Conservation (phyloP, 2,113 vertebrate species). For the Pimephales promelas region DNA sequence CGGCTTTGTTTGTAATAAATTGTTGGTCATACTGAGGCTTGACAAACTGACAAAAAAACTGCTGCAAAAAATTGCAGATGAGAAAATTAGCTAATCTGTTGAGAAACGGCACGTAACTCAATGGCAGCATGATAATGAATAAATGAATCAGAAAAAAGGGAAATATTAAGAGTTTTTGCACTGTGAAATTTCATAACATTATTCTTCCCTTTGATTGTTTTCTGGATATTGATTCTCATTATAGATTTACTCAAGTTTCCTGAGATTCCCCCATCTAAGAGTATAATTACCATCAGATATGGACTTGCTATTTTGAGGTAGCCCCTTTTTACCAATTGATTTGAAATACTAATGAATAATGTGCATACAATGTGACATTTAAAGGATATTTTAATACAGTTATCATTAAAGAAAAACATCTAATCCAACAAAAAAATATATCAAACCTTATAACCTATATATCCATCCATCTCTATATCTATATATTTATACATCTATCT, state of each 20-base stretch:
- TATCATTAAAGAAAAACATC: no score
- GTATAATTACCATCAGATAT: no score
- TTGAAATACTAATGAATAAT: no score
- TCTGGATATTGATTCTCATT: not conserved
- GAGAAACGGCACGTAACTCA: not conserved
- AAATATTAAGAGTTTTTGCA: no score
- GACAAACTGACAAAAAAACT: not conserved
- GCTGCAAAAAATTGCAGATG: not conserved
- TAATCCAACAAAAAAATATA: no score
- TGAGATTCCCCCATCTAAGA: not conserved
- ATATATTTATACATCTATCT: not conserved
- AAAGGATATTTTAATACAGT: not conserved
- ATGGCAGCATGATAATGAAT: no score
- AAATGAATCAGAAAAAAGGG: no score
- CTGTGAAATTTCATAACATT: no score
- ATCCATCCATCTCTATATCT: not conserved
- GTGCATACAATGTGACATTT: not conserved
- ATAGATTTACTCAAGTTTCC: not conserved
- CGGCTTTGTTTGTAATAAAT: not conserved
- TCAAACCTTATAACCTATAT: no score
- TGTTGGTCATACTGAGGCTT: not conserved
- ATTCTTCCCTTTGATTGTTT: no score
- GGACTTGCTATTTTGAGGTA: no score
- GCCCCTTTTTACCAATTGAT: no score
- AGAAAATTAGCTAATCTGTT: not conserved